Percentiles rank a stretch among this genome's conserved stretches.
phyloP scores from a whole-genome alignment of 2,113 vertebrate species.

The Kobus ellipsiprymnus region DNA sequence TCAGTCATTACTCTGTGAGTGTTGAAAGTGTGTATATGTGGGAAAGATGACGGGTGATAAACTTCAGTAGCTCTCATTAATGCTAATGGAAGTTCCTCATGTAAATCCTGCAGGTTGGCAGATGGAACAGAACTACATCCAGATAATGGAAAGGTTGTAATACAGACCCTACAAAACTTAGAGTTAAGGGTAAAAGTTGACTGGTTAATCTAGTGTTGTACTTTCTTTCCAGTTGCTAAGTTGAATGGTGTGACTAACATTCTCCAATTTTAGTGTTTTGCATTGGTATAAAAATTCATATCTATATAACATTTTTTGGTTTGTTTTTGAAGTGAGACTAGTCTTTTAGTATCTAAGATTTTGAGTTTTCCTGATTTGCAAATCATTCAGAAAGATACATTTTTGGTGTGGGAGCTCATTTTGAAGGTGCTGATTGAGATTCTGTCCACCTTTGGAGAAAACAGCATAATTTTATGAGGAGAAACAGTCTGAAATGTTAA shows the following conservation, averaged over 20 bases:
- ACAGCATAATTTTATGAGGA: background rate
- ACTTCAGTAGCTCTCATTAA: conserved; percentile 40
- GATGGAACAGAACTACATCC: background rate
- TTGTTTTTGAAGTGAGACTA: conserved; percentile 6
- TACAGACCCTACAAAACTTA: background rate
- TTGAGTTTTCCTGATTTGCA: conserved; percentile 6
- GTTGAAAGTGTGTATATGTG: background rate
- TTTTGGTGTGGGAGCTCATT: background rate
- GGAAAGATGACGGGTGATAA: background rate
- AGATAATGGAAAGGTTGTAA: conserved; percentile 41
- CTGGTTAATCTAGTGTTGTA: background rate
- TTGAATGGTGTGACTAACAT: background rate
- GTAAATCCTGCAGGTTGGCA: background rate
- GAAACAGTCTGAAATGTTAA: conserved; percentile 25
- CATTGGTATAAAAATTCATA: background rate
- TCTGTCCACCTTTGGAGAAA: conserved; percentile 18
- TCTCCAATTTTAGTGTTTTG: conserved; percentile 31
- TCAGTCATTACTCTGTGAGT: background rate
- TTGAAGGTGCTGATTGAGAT: conserved; percentile 1
- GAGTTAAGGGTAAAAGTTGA: background rate
- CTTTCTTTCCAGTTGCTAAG: background rate
- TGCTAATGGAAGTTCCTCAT: background rate
- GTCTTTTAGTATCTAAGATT: conserved; percentile 18
- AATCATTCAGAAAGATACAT: background rate
- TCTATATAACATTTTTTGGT: background rate